Base-by-base conservation (phyloP, 2,888 invertebrate genomes). In the Drosophila bunnanda region DNA sequence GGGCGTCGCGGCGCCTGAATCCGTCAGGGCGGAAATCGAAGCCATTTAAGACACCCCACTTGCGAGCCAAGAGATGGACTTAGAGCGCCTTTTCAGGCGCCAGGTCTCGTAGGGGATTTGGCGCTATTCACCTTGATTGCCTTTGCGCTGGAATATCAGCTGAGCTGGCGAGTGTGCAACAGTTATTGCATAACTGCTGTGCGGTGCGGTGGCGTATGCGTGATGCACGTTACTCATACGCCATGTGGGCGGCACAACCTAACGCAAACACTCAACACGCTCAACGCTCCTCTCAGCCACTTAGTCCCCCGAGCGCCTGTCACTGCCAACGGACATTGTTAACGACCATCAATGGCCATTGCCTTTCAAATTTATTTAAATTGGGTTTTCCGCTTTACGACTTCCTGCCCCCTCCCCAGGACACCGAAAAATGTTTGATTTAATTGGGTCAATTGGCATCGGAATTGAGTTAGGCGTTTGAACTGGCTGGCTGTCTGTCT, bases 1-100 rank as follows among this genome's bases (percentile, higher is more conserved):
- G 25, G 4, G 44, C 4, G 15, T 0, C 22, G 66, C 39, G 32
- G 53, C 44, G 39, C 55, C 64, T 68, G 69, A 75, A 86, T 86
- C 72, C 83, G 83, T 75, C 80, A 83, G 71, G 85, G 75, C 66
- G 77, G 71, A 87, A 84, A 87, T 81, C 76, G 82, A 81, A 87
- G 79, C 67, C 78, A 83, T 87, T 82, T 78, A 75, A 80, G 72
- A 71, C 66, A 52, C 32, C 32, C 38, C 57, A 70, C 87, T 69
- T 46, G 80, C 55, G 30, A 30, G 38, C 25, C 52, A 5, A 13
- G 43, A 58, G 38, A 58, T 36, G 58, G 69, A 39, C 69, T 54
- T 39, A 32, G 54, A 28, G 58, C 58, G 25, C 32, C 60, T 57
- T 25, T 32, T n/a, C 60, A 20, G 39, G 32, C 30, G 17, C 13